Evolutionary conservation across 2,888 invertebrate genomes (phyloP), one percentile per base, ranked within the genome.

Genomic region (Pimpla rufipes): DNA sequence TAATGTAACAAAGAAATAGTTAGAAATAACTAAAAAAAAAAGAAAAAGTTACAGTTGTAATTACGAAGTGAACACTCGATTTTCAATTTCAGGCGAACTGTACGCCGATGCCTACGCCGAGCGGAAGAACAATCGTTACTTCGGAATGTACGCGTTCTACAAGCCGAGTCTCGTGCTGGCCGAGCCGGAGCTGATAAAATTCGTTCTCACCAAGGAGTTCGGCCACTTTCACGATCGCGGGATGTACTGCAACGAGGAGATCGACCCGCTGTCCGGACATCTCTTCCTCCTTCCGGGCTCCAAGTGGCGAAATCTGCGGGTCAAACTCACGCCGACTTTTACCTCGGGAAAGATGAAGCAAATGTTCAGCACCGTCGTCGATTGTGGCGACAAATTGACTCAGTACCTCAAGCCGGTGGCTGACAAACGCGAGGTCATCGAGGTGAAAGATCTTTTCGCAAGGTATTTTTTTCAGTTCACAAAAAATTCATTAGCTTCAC

Each of bases 321-420:
- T 89, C 13, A 93, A 93, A 80, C 81, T 93, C n/a, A 91, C 92
- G 2, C 93, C 93, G n/a, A 91, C 93, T 4, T 93, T 93, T 79
- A 93, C 93, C 0, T 90, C 93, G 0, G 93, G 93, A 10, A 93
- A 93, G 80, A 89, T 93, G 85, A 93, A 93, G 77, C 87, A 88
- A 70, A 91, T 93, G 90, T 93, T 91, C 40, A 81, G 87, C 1
- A 83, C 89, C 0, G 77, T 93, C 11, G 85, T 86, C n/a, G 89
- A 90, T 0, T 87, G 88, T 29, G 90, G 90, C 0, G 86, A 89
- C 18, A 85, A 86, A 42, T 77, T 93, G 13, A 59, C 57, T 0
- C 59, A 81, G 10, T 75, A 52, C 40, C 59, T 86, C 8, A 83
- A 86, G 2, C 74, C 79, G 0, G 86, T 85, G 55, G 86, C 85